A percentile compares a stretch with the other conserved stretches of the same genome.
phyloP scores from a whole-genome alignment of 1,140 invertebrate species.

The Lepidurus apus region DNA sequence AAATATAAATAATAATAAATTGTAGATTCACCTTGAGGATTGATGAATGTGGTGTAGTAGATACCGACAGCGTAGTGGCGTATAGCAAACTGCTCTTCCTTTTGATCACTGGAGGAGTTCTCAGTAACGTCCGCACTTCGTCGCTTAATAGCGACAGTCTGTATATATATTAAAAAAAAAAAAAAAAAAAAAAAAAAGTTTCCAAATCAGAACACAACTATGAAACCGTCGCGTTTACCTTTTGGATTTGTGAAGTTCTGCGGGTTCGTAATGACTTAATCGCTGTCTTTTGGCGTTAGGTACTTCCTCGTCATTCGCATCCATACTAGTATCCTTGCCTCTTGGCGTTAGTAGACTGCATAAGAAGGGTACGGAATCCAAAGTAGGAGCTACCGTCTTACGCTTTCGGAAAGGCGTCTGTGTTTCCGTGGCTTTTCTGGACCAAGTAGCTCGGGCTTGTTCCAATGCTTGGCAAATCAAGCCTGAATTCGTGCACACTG shows the following conservation, averaged over 20 bases:
- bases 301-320: neutral
- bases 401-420: constrained; percentile 30
- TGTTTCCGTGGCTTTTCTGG: neutral
- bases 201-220: no score
- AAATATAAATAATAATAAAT: no score
- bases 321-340: neutral
- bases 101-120: neutral
- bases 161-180: no score
- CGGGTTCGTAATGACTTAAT: neutral
- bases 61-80: neutral
- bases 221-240: no score
- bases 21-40: neutral
- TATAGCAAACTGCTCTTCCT: neutral
- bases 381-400: neutral
- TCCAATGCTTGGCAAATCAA: constrained; percentile 35
- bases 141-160: neutral
- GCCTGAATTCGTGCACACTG: constrained; percentile 27
- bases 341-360: neutral
- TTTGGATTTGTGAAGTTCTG: no score
- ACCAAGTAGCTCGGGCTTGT: constrained; percentile 35
- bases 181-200: no score
- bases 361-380: neutral
- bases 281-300: neutral
- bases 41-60: neutral
- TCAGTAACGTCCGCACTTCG: neutral